Percentiles rank a stretch among this genome's conserved stretches.
These are phyloP conservation scores for Danionella cerebrum DNA, from an alignment of 2,113 vertebrate genomes.

Conservation along the genomic window DNA sequence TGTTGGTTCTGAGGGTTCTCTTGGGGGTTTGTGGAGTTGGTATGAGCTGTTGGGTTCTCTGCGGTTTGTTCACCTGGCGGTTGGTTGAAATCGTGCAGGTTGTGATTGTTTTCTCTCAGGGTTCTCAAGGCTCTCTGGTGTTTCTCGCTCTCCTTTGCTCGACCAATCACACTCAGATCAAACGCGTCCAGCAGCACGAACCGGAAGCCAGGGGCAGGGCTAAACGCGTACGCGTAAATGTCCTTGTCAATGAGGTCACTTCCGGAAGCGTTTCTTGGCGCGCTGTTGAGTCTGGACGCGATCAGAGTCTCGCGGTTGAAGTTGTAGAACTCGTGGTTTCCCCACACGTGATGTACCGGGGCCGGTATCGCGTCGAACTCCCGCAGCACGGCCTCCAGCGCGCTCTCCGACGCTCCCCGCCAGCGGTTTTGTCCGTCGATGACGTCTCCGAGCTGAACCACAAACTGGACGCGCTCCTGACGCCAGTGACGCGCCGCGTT, in stretches of 20 bases:
- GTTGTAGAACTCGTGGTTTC: conserved; percentile 95
- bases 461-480: conserved; percentile 42
- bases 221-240: conserved; percentile 81
- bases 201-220: conserved; percentile 66
- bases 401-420: conserved; percentile 54
- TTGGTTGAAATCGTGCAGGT: conserved; percentile 73
- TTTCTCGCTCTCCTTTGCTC: conserved; percentile 58
- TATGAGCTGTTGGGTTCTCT: too few species aligned
- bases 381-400: conserved; percentile 66
- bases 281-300: conserved; percentile 67
- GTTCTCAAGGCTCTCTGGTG: conserved; percentile 62
- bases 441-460: conserved; percentile 84
- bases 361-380: conserved; percentile 55
- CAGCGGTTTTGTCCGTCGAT: conserved; percentile 81
- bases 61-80: conserved; percentile 66
- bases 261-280: background rate
- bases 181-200: conserved; percentile 84
- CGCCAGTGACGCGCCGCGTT: conserved; percentile 68
- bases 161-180: conserved; percentile 78
- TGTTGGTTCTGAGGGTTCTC: too few species aligned
- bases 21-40: too few species aligned
- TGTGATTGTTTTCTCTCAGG: conserved; percentile 73
- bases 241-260: background rate
- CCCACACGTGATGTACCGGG: conserved; percentile 83
- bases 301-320: conserved; percentile 72